A percentile compares a stretch with the other conserved stretches of the same genome.
Conservation (phyloP, 2,113 vertebrate species). For the Catharus minimus region DNA sequence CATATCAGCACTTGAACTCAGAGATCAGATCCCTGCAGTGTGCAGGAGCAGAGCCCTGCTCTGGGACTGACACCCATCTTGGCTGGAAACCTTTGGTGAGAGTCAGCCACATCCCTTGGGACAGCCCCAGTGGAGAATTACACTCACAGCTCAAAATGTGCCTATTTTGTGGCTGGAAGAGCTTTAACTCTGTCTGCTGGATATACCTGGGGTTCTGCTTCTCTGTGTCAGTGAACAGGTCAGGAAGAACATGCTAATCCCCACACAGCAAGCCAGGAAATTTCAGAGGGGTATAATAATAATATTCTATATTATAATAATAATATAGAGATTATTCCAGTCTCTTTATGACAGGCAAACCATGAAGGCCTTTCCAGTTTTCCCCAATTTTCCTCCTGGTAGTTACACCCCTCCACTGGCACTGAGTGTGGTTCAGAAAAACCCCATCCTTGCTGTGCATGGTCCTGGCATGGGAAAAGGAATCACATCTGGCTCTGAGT, state of each 20-base stretch:
- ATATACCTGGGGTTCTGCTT: not conserved
- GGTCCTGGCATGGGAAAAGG: not conserved
- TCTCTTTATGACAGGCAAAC: not conserved
- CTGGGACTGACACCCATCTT: not conserved
- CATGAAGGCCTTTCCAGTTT: not conserved
- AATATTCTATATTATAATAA: not conserved
- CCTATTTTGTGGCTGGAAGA: not conserved
- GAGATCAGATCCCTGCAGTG: not conserved
- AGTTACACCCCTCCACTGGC: not conserved
- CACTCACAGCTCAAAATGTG: not conserved
- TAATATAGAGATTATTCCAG: not conserved
- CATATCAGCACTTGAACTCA: not conserved
- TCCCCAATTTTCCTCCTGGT: not conserved
- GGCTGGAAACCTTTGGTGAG: not conserved
- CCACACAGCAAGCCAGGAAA: not conserved
- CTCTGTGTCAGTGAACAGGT: not conserved
- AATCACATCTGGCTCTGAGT: not conserved
- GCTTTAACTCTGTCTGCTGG: not conserved
- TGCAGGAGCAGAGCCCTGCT: fast-evolving
- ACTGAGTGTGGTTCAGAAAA: not conserved
- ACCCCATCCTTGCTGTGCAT: not conserved
- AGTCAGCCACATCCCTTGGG: not conserved
- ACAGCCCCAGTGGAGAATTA: not conserved
- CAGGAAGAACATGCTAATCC: not conserved
- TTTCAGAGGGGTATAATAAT: not conserved